Evolutionary conservation across 2,113 vertebrate species (phyloP).

Genomic region (Menura novaehollandiae): DNA sequence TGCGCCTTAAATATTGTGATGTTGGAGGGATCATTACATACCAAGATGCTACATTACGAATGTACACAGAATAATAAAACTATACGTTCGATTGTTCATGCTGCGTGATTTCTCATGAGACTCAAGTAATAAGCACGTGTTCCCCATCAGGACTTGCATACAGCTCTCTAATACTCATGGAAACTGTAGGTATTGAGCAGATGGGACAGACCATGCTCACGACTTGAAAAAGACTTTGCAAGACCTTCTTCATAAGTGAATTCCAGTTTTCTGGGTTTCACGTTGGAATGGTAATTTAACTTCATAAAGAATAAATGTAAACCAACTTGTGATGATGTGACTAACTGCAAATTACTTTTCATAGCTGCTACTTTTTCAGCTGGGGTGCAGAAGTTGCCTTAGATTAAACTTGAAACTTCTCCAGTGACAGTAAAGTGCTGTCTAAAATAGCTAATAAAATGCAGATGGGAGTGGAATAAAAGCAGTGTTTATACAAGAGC

Average conservation of each 20-base stretch:
- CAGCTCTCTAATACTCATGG: not conserved
- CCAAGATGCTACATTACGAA: not conserved
- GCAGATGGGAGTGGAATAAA: not conserved
- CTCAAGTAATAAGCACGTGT: not conserved
- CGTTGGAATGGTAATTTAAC: not conserved
- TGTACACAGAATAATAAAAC: not conserved
- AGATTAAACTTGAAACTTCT: conserved; percentile 36
- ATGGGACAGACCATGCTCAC: not conserved
- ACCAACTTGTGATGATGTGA: conserved; percentile 20
- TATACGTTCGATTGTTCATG: not conserved
- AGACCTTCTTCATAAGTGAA: not conserved
- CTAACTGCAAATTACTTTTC: conserved; percentile 30
- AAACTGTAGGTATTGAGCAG: not conserved
- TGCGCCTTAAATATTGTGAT: not conserved
- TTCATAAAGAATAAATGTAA: conserved; percentile 17
- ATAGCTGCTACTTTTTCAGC: conserved; percentile 19
- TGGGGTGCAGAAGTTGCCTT: conserved; percentile 5
- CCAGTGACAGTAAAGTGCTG: not conserved
- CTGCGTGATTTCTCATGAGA: not conserved
- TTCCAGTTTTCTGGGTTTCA: not conserved
- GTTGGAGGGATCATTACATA: not conserved
- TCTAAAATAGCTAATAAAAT: conserved; percentile 33
- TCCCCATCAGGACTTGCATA: not conserved
- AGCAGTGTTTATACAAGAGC: not conserved
- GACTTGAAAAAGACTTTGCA: not conserved